phyloP scores from a whole-genome alignment of 2,797 vertebrate genomes.

The Aplochiton taeniatus region DNA sequence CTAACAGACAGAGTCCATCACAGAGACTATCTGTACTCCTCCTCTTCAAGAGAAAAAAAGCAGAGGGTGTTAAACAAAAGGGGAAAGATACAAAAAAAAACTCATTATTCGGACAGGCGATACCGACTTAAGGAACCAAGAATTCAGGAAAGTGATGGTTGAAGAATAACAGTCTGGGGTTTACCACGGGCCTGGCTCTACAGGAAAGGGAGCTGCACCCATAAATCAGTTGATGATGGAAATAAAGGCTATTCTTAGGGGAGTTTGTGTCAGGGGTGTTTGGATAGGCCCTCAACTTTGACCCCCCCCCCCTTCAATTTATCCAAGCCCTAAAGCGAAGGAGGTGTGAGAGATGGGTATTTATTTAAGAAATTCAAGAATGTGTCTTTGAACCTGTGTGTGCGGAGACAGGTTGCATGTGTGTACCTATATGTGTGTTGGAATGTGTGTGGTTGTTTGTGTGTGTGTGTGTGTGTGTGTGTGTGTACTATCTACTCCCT shows the following conservation, averaged over 20 bases:
- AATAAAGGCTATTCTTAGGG: conserved; percentile 34
- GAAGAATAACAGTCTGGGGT: conserved; percentile 20
- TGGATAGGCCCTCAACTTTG: conserved; percentile 29
- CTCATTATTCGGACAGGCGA: conserved; percentile 1
- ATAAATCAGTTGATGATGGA: conserved; percentile 39
- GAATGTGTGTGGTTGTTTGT: neutral
- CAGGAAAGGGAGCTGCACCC: conserved; percentile 27
- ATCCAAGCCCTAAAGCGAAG: conserved; percentile 30
- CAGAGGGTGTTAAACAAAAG: conserved; percentile 6
- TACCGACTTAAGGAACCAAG: conserved; percentile 4
- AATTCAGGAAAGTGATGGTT: conserved; percentile 25
- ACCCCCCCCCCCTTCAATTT: conserved; percentile 39
- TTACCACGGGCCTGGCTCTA: conserved; percentile 1
- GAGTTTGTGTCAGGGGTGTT: conserved; percentile 20
- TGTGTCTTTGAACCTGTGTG: conserved; percentile 19
- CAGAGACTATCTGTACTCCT: too few species aligned
- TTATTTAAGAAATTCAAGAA: conserved; percentile 59
- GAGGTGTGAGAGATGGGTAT: conserved; percentile 71
- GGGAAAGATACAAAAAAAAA: neutral
- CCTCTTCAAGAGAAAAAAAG: neutral
- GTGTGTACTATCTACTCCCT: too few species aligned
- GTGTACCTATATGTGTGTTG: neutral
- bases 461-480: conserved; percentile 1
- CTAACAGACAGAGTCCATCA: too few species aligned
- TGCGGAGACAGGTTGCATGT: neutral